Base-by-base conservation (phyloP, 2,888 invertebrate species). In the Kuschelorhynchus macadamiae region DNA sequence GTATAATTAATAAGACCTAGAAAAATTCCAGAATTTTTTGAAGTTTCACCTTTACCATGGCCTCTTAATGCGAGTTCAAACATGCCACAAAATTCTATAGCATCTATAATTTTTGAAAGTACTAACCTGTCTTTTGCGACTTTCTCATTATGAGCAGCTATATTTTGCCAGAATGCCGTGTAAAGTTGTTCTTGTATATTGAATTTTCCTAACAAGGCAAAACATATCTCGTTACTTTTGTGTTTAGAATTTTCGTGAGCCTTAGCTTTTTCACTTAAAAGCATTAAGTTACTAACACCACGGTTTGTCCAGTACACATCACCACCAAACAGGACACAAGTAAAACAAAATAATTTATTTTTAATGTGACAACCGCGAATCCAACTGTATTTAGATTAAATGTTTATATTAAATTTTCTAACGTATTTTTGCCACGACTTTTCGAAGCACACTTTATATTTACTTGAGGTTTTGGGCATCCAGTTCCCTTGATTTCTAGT, bases 191-290 rank as follows among this genome's bases (percentile, higher is more conserved):
- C 42, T 17, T 42, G 42, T 16, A 42, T 42, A 21, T 21, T 21
- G n/a, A 17, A n/a, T 21, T 47, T 47, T 47, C 47, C 47, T 21
- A 47, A 21, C 20, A 47, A 47, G 21, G 47, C 12, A n/a, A 47
- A n/a, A 21, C 47, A 25, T 25, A 47, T 47, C 21, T 47, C 18
- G 20, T 47, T 47, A 20, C n/a, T 25, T 20, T 47, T 20, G 21
- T 47, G 47, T 47, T 47, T 47, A n/a, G 47, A 47, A 47, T 47
- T 47, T n/a, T 21, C 47, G 20, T 47, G 47, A 20, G n/a, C 1
- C 20, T 47, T 47, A 7, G 47, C 25, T 8, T 25, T 47, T 21
- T 47, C 25, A 47, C 9, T 1, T 18, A 47, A 11, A 47, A 39
- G 47, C 16, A 44, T 16, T 44, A 44, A 44, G 16, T 47, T 25